Conservation (phyloP, 2,797 vertebrate genomes). For the Falco biarmicus region DNA sequence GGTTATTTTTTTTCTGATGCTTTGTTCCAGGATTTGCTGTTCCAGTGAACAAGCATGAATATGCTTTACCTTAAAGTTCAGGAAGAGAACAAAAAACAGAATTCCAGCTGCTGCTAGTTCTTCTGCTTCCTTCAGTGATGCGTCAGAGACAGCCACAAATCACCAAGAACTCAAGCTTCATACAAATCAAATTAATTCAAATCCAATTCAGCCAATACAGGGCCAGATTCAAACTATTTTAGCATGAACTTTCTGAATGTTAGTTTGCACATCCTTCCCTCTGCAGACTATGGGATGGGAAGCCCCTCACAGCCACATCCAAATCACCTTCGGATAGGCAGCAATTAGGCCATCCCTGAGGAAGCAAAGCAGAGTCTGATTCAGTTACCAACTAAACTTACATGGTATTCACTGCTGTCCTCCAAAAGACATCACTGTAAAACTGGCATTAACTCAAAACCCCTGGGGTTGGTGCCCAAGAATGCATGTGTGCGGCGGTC, state of each 20-base stretch:
- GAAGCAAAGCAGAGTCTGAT: not conserved
- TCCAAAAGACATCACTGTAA: not conserved
- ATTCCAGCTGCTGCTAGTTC: not conserved
- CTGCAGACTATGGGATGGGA: not conserved
- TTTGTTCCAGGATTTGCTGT: slow-evolving; percentile 45
- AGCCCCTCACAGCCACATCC: not conserved
- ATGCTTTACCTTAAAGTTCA: not conserved
- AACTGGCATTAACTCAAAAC: not conserved
- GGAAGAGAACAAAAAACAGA: not conserved
- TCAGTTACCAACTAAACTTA: not conserved
- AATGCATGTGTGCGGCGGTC: not conserved
- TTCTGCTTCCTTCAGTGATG: slow-evolving; percentile 25
- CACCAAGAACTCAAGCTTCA: not conserved
- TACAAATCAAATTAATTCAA: not conserved
- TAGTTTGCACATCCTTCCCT: not conserved
- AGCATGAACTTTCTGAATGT: not conserved
- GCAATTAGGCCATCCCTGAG: not conserved
- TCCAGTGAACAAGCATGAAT: not conserved
- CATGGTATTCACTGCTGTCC: not conserved
- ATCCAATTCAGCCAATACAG: not conserved
- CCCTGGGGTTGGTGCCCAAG: not conserved
- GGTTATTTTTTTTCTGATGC: not conserved
- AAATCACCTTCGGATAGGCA: not conserved
- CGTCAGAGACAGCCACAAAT: not conserved
- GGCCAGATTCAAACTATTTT: not conserved